Evolutionary conservation across 2,113 vertebrate species (phyloP).

Genomic region (Hoplias malabaricus): DNA sequence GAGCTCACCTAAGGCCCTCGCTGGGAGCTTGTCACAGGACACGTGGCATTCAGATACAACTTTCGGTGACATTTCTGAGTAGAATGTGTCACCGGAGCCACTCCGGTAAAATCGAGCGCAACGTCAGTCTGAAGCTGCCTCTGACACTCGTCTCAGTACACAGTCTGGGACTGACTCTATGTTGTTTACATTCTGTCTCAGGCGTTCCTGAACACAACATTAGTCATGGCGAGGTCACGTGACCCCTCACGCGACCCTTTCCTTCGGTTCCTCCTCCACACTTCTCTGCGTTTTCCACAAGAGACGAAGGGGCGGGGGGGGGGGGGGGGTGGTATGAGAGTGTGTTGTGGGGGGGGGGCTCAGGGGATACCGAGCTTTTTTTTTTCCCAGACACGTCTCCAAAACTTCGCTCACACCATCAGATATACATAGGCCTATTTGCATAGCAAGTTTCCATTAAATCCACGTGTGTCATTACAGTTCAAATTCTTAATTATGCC

Average conservation of each 20-base stretch:
- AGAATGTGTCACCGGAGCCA: no score
- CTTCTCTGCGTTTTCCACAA: constrained; percentile 48
- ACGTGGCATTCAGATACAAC: background rate
- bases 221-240: constrained; percentile 45
- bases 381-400: constrained; percentile 61
- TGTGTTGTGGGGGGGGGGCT: background rate
- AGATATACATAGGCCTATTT: constrained; percentile 71
- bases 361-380: constrained; percentile 52
- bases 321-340: background rate
- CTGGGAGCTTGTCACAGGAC: background rate
- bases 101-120: no score
- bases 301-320: background rate
- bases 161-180: background rate
- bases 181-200: background rate
- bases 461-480: constrained; percentile 80
- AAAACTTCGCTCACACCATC: constrained; percentile 60
- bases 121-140: background rate
- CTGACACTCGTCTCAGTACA: background rate
- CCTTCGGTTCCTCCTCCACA: constrained; percentile 28
- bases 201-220: background rate
- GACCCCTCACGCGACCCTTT: constrained; percentile 25
- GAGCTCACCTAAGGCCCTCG: background rate
- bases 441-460: constrained; percentile 78
- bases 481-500: constrained; percentile 84
- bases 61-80: no score